These are phyloP conservation scores for Tribolium madens DNA, from an alignment of 1,140 invertebrate genomes.

Conservation along the genomic window DNA sequence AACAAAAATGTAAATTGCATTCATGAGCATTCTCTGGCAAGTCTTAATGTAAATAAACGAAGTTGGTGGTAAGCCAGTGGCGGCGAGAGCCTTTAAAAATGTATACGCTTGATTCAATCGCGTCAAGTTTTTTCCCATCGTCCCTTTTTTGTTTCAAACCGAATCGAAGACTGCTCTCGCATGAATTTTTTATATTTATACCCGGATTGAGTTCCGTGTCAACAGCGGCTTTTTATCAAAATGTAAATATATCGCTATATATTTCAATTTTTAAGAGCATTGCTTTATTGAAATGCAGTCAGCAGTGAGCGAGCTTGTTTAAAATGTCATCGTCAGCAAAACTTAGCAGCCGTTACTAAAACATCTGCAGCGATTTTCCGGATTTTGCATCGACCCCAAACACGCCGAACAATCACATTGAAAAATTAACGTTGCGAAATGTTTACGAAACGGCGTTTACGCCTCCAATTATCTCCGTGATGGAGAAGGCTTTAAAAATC, in stretches of 20 bases:
- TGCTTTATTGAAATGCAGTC: slow-evolving; percentile 50
- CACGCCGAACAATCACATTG: not conserved
- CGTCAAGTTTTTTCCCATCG: not conserved
- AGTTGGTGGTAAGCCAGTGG: not conserved
- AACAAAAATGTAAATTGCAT: no score
- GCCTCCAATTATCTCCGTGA: slow-evolving; percentile 40
- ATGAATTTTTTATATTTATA: slow-evolving; percentile 43
- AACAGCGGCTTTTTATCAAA: slow-evolving; percentile 32
- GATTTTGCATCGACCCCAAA: slow-evolving; percentile 29
- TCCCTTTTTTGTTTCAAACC: slow-evolving; percentile 1
- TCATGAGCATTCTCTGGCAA: not conserved
- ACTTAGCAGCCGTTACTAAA: slow-evolving; percentile 34
- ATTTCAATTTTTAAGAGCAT: slow-evolving; percentile 44
- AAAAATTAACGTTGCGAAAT: slow-evolving; percentile 8
- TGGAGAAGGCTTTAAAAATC: slow-evolving; percentile 49
- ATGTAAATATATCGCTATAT: slow-evolving; percentile 41
- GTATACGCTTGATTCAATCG: slow-evolving; percentile 9
- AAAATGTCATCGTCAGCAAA: slow-evolving; percentile 48
- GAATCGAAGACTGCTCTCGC: slow-evolving; percentile 7
- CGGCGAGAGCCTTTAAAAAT: not conserved
- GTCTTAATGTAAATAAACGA: not conserved
- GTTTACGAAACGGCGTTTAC: slow-evolving; percentile 9
- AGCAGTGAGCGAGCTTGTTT: slow-evolving; percentile 45
- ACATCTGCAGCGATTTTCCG: slow-evolving; percentile 48
- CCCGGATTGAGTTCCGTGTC: slow-evolving; percentile 29